Evolutionary conservation across 2,113 vertebrate genomes (phyloP).

Genomic region (Myanophis thanlyinensis): DNA sequence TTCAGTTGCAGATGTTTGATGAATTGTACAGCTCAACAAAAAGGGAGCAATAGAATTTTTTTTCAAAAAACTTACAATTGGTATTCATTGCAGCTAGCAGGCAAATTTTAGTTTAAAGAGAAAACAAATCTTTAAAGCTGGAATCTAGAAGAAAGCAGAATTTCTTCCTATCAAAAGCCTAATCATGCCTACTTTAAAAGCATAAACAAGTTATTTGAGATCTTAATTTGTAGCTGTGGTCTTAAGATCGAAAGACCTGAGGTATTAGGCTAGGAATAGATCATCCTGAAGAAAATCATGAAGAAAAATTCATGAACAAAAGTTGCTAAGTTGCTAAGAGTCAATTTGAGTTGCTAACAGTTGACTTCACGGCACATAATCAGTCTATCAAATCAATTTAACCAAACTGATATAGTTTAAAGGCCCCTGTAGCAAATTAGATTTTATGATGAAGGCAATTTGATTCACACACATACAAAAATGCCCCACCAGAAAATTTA

Average conservation of each 20-base stretch:
- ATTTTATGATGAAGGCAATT: not conserved
- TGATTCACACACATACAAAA: not conserved
- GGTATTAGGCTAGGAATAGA: not conserved
- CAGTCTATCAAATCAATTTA: not conserved
- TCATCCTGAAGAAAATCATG: not conserved
- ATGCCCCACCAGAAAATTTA: not conserved
- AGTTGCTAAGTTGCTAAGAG: not conserved
- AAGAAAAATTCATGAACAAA: not conserved
- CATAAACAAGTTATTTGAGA: conserved; percentile 31
- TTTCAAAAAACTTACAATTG: conserved; percentile 54
- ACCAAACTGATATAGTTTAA: not conserved
- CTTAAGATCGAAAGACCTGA: conserved; percentile 9
- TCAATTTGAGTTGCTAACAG: too few relatives aligned
- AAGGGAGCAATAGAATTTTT: conserved; percentile 51
- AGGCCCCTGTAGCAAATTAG: not conserved
- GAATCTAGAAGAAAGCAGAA: conserved; percentile 53
- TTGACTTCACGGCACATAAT: not conserved
- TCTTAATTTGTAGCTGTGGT: conserved; percentile 26
- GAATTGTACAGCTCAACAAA: conserved; percentile 6
- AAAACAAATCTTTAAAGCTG: conserved; percentile 55
- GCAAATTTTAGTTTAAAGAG: conserved; percentile 55
- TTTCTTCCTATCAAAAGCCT: conserved; percentile 38
- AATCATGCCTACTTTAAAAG: conserved; percentile 38
- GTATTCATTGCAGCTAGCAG: conserved; percentile 71
- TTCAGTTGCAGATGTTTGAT: conserved; percentile 44